Base-by-base conservation (phyloP, 2,888 invertebrate genomes). In the Tortricodes alternella region DNA sequence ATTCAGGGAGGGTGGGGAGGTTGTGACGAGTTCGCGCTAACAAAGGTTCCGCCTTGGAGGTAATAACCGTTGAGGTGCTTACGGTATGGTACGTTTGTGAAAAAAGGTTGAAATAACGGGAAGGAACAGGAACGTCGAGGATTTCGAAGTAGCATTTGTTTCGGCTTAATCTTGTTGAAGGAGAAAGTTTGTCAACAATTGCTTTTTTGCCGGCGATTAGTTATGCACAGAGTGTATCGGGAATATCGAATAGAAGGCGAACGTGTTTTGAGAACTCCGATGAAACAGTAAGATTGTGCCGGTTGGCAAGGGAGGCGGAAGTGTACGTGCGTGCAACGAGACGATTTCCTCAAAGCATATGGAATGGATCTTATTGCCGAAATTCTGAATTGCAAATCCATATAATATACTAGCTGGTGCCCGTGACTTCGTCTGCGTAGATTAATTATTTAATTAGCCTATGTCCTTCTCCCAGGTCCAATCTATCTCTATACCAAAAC, bases 1-100 rank as follows among this genome's bases (percentile, higher is more conserved):
- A 89, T 90, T 89, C 89, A 87, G 85, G 55, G 72, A 77, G 84
- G 87, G 81, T 64, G 73, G 74, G 76, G 74, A 69, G 73, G 67
- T 60, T 67, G 65, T 67, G 67, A 65, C 67, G 73, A 68, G 70
- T 66, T 70, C 71, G 73, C 72, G 74, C 77, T 83, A 80, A 89
- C 89, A 89, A 89, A 87, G 87, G 80, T 80, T 75, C 67, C 65
- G 59, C 64, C 61, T 67, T 68, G 68, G 65, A 79, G 81, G 80
- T 82, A 83, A 80, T 83, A 79, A 80, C 80, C 80, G 72, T 69
- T 68, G 74, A 84, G 85, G 83, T 83, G 77, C 76, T 80, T 69
- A 62, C 66, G 65, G 78, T 73, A 78, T 84, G 84, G 80, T 81
- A 74, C 70, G 77, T 70, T 70, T 74, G 66, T 32, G 58, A 68